Evolutionary conservation across 2,797 vertebrate species (phyloP).

Genomic region (Paguma larvata): DNA sequence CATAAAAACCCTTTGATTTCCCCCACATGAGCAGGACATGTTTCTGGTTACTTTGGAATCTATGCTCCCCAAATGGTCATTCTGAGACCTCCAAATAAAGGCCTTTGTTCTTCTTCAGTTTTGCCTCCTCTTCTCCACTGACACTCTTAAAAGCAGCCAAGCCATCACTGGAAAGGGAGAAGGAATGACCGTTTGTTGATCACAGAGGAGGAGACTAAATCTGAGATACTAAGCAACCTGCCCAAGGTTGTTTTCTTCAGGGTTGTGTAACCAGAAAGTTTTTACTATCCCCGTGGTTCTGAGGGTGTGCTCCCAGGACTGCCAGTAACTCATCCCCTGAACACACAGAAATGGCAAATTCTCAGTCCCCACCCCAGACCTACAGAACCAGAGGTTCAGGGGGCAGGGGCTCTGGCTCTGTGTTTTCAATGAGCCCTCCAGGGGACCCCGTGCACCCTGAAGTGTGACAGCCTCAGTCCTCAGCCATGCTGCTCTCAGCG

Average conservation of each 20-base stretch:
- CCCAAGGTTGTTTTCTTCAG: neutral
- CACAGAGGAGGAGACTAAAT: neutral
- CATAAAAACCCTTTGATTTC: neutral
- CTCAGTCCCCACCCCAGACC: neutral
- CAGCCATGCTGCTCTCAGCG: neutral
- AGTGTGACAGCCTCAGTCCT: neutral
- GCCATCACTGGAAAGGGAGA: neutral
- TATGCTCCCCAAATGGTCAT: neutral
- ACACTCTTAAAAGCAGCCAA: neutral
- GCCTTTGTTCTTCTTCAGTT: neutral
- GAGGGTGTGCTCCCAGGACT: too few relatives aligned
- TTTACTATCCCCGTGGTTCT: neutral
- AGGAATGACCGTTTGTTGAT: neutral
- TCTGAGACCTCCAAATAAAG: neutral
- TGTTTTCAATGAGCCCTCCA: neutral
- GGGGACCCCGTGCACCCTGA: neutral
- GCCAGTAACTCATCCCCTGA: neutral
- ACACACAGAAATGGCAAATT: neutral
- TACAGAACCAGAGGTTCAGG: neutral
- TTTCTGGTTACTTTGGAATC: neutral
- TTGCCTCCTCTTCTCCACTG: neutral
- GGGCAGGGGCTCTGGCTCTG: too few relatives aligned
- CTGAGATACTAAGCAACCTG: neutral
- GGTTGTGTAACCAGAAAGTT: neutral
- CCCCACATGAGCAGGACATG: neutral